Percentiles rank a stretch among this genome's conserved stretches.
These are phyloP conservation scores for Drosophila chauvacae DNA, from an alignment of 1,140 invertebrate genomes.

Conservation along the genomic window DNA sequence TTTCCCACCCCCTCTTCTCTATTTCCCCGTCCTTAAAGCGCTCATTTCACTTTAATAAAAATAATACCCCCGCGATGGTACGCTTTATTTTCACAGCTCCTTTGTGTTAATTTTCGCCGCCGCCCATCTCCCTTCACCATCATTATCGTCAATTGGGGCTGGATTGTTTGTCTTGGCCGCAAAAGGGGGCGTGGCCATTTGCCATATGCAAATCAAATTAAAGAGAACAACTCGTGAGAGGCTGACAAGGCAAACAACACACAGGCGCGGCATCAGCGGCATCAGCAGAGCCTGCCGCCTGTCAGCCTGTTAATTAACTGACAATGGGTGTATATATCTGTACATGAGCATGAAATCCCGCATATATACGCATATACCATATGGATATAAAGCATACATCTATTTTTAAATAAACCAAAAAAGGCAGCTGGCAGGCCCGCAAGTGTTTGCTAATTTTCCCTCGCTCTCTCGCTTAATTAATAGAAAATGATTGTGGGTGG, in stretches of 20 bases:
- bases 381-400: not conserved
- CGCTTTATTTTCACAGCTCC: constrained; percentile 12
- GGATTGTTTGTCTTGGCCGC: constrained; percentile 15
- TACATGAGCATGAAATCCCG: not conserved
- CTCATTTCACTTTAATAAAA: constrained; percentile 19
- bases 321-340: constrained; percentile 42
- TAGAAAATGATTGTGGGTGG: constrained; percentile 71
- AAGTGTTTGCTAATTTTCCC: constrained; percentile 78
- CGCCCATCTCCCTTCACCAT: constrained; percentile 2
- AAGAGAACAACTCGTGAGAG: constrained; percentile 47
- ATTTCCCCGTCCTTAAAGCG: not conserved
- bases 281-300: constrained; percentile 12
- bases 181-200: constrained; percentile 7
- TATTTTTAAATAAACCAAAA: constrained; percentile 23
- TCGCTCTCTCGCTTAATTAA: constrained; percentile 76
- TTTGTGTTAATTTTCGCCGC: constrained; percentile 16
- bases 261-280: constrained; percentile 1
- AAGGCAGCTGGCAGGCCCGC: constrained; percentile 42
- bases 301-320: constrained; percentile 79
- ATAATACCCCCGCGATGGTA: not conserved
- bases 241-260: constrained; percentile 49
- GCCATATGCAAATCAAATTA: constrained; percentile 74
- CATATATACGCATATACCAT: not conserved
- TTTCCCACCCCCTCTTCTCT: not conserved
- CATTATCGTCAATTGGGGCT: constrained; percentile 27